Evolutionary conservation across 2,113 vertebrate genomes (phyloP), one percentile per base, ranked within the genome.

Genomic region (Rhombomys opimus): DNA sequence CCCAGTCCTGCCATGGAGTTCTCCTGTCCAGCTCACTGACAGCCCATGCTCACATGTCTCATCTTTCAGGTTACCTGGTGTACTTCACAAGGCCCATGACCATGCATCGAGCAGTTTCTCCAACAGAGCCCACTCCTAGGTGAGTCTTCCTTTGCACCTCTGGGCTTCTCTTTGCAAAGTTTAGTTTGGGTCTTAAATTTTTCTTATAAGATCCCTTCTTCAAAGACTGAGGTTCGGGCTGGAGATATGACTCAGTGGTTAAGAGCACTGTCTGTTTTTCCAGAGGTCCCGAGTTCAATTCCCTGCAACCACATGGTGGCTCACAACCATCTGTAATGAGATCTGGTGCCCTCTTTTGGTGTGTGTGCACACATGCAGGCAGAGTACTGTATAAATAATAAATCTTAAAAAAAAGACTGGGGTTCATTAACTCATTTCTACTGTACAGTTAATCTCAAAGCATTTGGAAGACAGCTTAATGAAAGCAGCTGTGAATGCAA

Each of bases 71-170:
- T 65, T 99, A 99, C 91, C 98, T 99, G 97, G 99, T 99, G 32
- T 99, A 99, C 96, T 99, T 99, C 98, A 99, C 99, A 0, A 99
- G 99, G 67, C 99, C 99, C 5, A 99, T 99, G 99, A 99, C 99
- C 8, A 99, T 99, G 99, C 99, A 99, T 98, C 99, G 99, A 0
- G 99, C 99, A 0, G 99, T 98, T 84, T 99, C 99, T 2, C 98
- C 99, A 0, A 99, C 99, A 0, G 99, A 99, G 92, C 99, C 99
- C 72, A 99, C 99, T 0, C 99, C 99, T 38, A 99, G 99, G 99
- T 99, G 97, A 97, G 98, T 84, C 32, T 22, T 46, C 46, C 46
- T 46, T 46, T 46, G 46, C 46, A 46, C 46, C 46, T 94, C 23
- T 0, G 0, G 46, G 5, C 35, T 89, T 91, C 41, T n/a, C 38